Evolutionary conservation across 2,797 vertebrate genomes (phyloP), one percentile per base, ranked within the genome.

Genomic region (Molossus molossus): DNA sequence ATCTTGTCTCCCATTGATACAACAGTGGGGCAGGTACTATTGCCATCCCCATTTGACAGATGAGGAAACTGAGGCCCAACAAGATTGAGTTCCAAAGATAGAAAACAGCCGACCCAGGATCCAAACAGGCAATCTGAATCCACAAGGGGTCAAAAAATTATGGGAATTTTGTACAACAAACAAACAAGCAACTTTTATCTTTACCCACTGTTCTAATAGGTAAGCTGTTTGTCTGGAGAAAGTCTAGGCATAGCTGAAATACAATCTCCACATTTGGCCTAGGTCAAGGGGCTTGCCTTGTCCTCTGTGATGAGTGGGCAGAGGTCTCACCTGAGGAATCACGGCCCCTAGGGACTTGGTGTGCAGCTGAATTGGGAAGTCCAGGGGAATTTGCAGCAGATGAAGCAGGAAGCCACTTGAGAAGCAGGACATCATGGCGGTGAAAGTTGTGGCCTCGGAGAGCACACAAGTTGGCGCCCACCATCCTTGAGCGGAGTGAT

Each of bases 311-410:
- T 37, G 55, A 65, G 8, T 17, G 57, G 37, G 37, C 58, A 10
- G 18, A 60, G 15, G 23, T 1, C 97, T 97, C 94, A 98, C 98
- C 98, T 98, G 97, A 6, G 98, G 98, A 83, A 98, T 0, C 9
- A 98, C 88, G 9, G 82, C 85, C n/a, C 77, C 95, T 27, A 98
- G 97, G 33, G 60, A 87, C 21, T 89, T 65, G 10, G 98, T 98
- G 48, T 98, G 86, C 92, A 98, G 72, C 0, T 0, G 90, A 81
- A 98, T 94, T 0, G 45, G 91, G 0, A n/a, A 0, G 0, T 50
- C 60, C 60, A 96, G 81, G 0, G 98, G 97, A 55, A 98, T 89
- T 98, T 99, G 97, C 0, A 1, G 18, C 29, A 57, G 62, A 15
- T 29, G 5, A 33, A 77, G 64, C 27, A 95, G 33, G 50, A 83